Evolutionary conservation across 2,888 invertebrate species (phyloP), one percentile per base, ranked within the genome.

Genomic region (Kuschelorhynchus macadamiae): DNA sequence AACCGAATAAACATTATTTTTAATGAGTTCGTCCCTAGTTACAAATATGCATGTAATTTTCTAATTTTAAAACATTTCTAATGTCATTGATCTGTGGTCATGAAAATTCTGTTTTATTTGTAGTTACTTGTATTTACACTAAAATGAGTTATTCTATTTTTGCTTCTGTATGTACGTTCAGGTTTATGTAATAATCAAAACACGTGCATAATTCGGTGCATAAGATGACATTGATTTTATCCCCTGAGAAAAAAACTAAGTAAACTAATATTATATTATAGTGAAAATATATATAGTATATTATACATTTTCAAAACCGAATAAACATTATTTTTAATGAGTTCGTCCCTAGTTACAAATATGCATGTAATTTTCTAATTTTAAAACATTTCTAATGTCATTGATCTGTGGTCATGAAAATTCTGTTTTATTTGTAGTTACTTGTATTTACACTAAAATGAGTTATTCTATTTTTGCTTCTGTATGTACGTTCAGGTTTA

Each of bases 331-430:
- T 21, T 12, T 39, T 7, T 39, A 39, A n/a, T 33, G 8, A 39
- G 52, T 52, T 39, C 52, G 55, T 55, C 42, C 41, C 55, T 55
- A 30, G 42, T 41, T 41, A 16, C 16, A 41, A 25, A 55, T 42
- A 42, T 30, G 55, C 55, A 55, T 55, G 55, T 30, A 55, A 42
- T 42, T 53, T 42, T 55, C 42, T 55, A 53, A 42, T 41, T 42
- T 55, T 42, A 21, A 55, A 25, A 30, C 42, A 52, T 52, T 39
- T 21, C 39, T 21, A 30, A 55, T 17, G 41, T 42, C 42, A 42
- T 55, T 55, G 41, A 55, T 42, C 42, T 55, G 14, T 55, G 42
- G 42, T 55, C 52, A 21, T 52, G 21, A 52, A 52, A 36, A 18
- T 17, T 11, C 18, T 50, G 33, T 50, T 50, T 50, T 33, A 52